Evolutionary conservation across 2,113 vertebrate species (phyloP).

Genomic region (Sapajus apella): DNA sequence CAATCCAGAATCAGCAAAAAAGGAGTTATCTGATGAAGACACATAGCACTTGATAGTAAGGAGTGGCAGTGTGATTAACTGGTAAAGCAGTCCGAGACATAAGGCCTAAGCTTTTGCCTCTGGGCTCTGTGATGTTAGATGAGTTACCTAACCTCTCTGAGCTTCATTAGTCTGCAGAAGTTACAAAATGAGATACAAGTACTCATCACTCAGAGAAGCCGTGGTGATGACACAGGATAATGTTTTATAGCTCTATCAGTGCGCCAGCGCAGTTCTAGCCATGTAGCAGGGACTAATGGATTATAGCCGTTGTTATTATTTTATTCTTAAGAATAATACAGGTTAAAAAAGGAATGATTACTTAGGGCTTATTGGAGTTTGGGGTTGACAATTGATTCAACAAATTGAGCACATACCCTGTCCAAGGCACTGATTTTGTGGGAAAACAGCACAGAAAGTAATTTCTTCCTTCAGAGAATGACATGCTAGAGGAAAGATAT

Average conservation of each 20-base stretch:
- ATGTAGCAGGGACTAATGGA: not conserved
- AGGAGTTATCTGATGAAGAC: not conserved
- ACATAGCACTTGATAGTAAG: not conserved
- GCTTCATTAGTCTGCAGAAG: not conserved
- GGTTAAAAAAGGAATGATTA: not conserved
- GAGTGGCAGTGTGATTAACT: not conserved
- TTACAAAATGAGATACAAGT: not conserved
- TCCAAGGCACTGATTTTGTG: not conserved
- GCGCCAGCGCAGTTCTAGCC: not conserved
- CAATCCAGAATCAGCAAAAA: not conserved
- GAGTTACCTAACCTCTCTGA: not conserved
- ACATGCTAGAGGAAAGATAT: not conserved
- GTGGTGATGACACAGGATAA: not conserved
- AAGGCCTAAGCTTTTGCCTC: not conserved
- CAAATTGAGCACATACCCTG: not conserved
- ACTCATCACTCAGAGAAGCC: not conserved
- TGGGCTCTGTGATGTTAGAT: not conserved
- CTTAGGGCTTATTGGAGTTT: not conserved
- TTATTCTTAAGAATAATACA: conserved; percentile 4
- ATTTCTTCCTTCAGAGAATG: not conserved
- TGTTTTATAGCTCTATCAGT: not conserved
- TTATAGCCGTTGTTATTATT: not conserved
- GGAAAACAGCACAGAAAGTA: not conserved
- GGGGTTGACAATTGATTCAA: not conserved
- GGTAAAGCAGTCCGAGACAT: not conserved